phyloP scores from a whole-genome alignment of 2,888 invertebrate genomes.

The Papilio gigon region DNA sequence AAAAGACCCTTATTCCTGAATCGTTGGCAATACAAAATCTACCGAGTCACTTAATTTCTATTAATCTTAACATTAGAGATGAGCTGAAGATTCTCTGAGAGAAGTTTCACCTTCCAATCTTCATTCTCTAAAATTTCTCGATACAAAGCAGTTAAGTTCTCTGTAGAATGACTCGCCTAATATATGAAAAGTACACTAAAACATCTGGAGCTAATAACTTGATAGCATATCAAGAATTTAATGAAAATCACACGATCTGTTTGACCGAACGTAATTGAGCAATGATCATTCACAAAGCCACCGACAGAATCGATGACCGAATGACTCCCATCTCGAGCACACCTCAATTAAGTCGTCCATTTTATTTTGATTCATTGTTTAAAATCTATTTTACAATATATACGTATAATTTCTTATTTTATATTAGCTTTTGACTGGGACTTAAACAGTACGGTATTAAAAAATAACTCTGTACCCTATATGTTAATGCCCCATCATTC shows the following conservation, averaged over 20 bases:
- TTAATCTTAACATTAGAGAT: no score
- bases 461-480: no score
- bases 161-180: background rate
- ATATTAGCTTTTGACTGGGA: background rate
- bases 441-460: no score
- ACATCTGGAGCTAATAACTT: constrained; percentile 6
- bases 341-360: constrained; percentile 63
- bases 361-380: constrained; percentile 59
- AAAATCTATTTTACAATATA: background rate
- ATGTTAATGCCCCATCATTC: no score
- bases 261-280: constrained; percentile 10
- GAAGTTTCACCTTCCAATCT: no score
- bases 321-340: constrained; percentile 53
- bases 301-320: constrained; percentile 54
- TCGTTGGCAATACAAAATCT: no score
- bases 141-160: background rate
- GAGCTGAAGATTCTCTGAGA: no score
- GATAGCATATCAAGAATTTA: constrained; percentile 43
- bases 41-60: no score
- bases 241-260: constrained; percentile 33
- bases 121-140: no score
- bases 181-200: background rate
- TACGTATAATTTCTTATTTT: background rate
- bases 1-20: no score
- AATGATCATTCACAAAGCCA: constrained; percentile 49